Evolutionary conservation across 1,140 invertebrate species (phyloP).

Genomic region (Drosophila neocordata): DNA sequence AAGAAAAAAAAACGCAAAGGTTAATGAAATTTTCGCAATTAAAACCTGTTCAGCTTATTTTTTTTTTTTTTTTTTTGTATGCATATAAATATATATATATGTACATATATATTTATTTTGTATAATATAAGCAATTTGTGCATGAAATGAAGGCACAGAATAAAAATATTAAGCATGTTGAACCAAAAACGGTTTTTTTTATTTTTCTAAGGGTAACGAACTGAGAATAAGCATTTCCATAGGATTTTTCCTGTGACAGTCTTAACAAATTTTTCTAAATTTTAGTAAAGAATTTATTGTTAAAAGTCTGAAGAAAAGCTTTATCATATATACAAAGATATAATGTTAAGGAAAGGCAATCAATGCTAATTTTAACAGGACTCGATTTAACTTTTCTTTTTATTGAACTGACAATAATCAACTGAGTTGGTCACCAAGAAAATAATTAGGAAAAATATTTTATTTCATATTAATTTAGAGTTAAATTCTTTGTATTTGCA

Average conservation of each 20-base stretch:
- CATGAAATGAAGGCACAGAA: slow-evolving; percentile 15
- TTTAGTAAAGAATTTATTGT: too few species aligned
- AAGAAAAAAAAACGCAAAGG: background rate
- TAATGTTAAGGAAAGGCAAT: too few species aligned
- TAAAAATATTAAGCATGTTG: slow-evolving; percentile 28
- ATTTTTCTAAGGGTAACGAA: slow-evolving; percentile 29
- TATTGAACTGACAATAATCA: too few species aligned
- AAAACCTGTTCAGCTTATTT: background rate
- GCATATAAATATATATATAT: background rate
- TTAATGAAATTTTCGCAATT: background rate
- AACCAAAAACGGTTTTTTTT: slow-evolving; percentile 17
- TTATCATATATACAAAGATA: too few species aligned
- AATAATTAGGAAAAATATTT: too few species aligned
- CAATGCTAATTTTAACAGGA: too few species aligned
- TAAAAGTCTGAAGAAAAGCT: too few species aligned
- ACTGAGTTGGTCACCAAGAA: too few species aligned
- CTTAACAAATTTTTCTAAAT: background rate
- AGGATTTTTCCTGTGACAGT: background rate
- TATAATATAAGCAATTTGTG: background rate
- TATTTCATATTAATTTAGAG: too few species aligned
- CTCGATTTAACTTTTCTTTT: too few species aligned
- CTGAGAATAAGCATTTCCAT: slow-evolving; percentile 17
- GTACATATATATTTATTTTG: slow-evolving; percentile 19
- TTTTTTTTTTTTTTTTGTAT: too few species aligned
- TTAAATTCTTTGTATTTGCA: too few species aligned